phyloP scores from a whole-genome alignment of 2,888 invertebrate genomes.

The Microctonus brassicae region DNA sequence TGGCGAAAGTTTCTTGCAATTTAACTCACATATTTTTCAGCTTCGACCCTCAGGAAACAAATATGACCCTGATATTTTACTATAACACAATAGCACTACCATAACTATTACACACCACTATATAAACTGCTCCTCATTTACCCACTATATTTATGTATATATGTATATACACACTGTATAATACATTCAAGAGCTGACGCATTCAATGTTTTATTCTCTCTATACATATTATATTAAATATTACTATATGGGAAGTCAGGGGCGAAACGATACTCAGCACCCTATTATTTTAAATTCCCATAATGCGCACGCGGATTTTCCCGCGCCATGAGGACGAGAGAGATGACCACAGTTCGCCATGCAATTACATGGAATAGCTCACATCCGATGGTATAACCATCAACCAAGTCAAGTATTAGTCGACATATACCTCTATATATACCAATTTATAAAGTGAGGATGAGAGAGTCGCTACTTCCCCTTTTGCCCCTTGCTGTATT shows the following conservation, averaged over 20 bases:
- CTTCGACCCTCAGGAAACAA: constrained; percentile 14
- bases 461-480: constrained; percentile 21
- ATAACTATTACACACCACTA: background rate
- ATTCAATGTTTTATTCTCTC: background rate
- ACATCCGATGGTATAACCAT: constrained; percentile 47
- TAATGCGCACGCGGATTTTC: constrained; percentile 39
- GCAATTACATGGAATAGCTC: constrained; percentile 50
- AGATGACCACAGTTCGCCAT: constrained; percentile 27
- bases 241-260: constrained; percentile 25
- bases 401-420: constrained; percentile 43
- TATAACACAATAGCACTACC: too few species aligned
- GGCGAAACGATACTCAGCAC: constrained; percentile 35
- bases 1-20: background rate
- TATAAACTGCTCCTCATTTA: background rate
- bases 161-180: too few species aligned
- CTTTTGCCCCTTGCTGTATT: background rate
- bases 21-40: constrained; percentile 3
- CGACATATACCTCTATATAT: constrained; percentile 14
- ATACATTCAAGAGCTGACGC: constrained; percentile 8
- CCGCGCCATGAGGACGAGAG: constrained; percentile 18
- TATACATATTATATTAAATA: background rate
- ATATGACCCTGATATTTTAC: constrained; percentile 10
- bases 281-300: constrained; percentile 47
- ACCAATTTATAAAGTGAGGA: constrained; percentile 13
- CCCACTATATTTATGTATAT: background rate